phyloP scores from a whole-genome alignment of 1,140 invertebrate species.

The Bombus picipes region DNA sequence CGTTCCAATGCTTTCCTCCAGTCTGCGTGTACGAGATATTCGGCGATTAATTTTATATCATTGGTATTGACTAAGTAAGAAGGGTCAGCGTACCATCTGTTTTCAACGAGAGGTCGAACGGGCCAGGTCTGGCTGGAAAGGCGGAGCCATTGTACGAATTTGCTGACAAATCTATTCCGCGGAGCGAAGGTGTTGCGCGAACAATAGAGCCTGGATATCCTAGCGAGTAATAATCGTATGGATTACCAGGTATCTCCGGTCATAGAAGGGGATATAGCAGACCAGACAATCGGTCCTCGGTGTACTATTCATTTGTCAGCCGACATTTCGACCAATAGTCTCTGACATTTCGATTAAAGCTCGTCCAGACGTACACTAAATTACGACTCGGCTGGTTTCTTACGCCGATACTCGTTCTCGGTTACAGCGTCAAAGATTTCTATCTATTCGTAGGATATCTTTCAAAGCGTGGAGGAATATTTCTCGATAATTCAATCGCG shows the following conservation, averaged over 20 bases:
- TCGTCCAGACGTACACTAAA: background rate
- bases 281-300: constrained; percentile 15
- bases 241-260: constrained; percentile 10
- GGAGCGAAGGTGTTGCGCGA: background rate
- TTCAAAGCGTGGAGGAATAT: background rate
- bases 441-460: background rate
- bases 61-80: background rate
- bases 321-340: background rate
- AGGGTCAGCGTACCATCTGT: too few species aligned
- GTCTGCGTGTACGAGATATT: too few species aligned
- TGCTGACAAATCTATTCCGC: background rate
- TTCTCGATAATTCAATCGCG: background rate
- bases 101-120: too few species aligned
- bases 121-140: too few species aligned
- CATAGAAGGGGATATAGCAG: background rate
- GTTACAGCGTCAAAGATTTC: too few species aligned
- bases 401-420: too few species aligned
- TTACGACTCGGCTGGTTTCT: too few species aligned
- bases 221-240: constrained; percentile 16
- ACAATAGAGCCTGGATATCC: constrained; percentile 17
- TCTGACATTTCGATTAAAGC: background rate
- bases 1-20: too few species aligned
- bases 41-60: background rate
- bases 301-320: constrained; percentile 23
- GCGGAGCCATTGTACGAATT: background rate